phyloP scores from a whole-genome alignment of 2,113 vertebrate species.

The Pluvianellus socialis region DNA sequence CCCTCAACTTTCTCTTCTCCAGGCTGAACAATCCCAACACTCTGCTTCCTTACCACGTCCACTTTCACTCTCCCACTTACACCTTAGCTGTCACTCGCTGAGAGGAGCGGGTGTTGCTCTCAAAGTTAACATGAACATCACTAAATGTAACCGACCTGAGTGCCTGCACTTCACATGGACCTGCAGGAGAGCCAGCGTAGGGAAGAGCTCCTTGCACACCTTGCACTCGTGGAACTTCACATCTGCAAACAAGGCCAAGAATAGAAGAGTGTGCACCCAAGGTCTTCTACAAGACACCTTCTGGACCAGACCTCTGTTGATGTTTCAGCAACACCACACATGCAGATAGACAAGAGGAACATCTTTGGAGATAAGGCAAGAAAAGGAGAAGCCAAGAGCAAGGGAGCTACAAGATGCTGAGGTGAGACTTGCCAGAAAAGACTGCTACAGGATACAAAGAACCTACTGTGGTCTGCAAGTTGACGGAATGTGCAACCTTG shows the following conservation, averaged over 20 bases:
- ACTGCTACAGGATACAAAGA: not conserved
- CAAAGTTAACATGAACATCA: not conserved
- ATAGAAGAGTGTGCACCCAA: not conserved
- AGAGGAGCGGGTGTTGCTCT: not conserved
- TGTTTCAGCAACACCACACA: not conserved
- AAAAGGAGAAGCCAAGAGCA: not conserved
- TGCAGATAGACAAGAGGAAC: not conserved
- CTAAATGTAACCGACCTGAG: conserved; percentile 55
- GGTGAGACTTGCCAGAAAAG: not conserved
- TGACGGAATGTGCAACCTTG: not conserved
- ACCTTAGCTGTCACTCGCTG: not conserved
- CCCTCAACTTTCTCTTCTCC: too few relatives aligned
- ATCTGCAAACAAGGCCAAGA: conserved; percentile 38
- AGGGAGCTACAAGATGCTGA: not conserved
- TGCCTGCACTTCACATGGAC: conserved; percentile 75
- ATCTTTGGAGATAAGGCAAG: not conserved
- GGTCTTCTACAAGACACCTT: not conserved
- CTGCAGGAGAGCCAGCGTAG: conserved; percentile 64
- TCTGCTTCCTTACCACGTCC: not conserved
- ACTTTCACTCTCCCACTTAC: not conserved
- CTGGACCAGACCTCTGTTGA: not conserved
- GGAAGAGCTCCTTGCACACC: conserved; percentile 72
- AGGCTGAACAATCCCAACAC: not conserved
- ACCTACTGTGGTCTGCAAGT: not conserved
- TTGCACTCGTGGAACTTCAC: conserved; percentile 68